A percentile compares a stretch with the other conserved stretches of the same genome.
phyloP scores from a whole-genome alignment of 2,113 vertebrate species.

The Elachura formosa region DNA sequence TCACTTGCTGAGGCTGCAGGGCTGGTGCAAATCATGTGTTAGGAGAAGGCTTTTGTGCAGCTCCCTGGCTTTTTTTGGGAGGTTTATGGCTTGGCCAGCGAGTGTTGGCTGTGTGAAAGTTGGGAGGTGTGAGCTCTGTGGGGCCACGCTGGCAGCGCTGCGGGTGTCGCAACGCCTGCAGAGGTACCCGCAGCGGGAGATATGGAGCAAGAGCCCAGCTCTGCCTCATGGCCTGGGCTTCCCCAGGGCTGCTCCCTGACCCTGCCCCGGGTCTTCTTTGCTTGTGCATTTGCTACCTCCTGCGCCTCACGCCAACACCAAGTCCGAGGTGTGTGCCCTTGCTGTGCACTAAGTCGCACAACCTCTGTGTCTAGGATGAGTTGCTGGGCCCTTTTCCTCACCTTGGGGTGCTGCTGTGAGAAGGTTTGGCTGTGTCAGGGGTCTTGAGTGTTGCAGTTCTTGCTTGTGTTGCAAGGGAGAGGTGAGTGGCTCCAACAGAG shows the following conservation, averaged over 20 bases:
- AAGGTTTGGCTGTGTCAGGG: not conserved
- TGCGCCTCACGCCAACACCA: fast-evolving
- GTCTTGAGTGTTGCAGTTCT: not conserved
- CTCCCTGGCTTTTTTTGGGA: not conserved
- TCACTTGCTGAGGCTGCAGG: conserved; percentile 22
- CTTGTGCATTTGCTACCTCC: fast-evolving
- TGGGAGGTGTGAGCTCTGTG: fast-evolving
- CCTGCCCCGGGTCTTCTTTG: not conserved
- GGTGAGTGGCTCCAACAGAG: not conserved
- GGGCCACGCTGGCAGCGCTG: not conserved
- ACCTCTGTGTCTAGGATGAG: fast-evolving
- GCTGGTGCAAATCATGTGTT: not conserved
- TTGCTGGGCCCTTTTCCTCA: not conserved
- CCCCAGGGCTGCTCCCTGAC: not conserved
- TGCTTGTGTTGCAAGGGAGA: not conserved
- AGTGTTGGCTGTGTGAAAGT: not conserved
- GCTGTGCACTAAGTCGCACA: fast-evolving
- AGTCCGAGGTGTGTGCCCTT: not conserved
- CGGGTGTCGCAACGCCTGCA: not conserved
- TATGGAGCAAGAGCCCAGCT: not conserved
- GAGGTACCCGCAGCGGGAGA: not conserved
- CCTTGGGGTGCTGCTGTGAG: not conserved
- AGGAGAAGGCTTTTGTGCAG: conserved; percentile 19
- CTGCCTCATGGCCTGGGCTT: fast-evolving
- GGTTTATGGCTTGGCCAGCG: not conserved